phyloP scores from a whole-genome alignment of 2,888 invertebrate genomes.

The Patella caerulea region DNA sequence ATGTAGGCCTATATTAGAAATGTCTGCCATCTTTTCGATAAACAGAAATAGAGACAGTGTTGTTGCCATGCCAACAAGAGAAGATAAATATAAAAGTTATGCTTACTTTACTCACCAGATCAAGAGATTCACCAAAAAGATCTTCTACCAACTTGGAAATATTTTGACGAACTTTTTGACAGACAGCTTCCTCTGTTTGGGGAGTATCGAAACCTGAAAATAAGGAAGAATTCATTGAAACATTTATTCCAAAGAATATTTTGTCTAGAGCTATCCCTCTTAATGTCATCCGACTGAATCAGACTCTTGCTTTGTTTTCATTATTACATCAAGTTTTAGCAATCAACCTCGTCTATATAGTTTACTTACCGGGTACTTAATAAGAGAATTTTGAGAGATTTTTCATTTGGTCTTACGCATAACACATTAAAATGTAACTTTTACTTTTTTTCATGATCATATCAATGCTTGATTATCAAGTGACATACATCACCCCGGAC shows the following conservation, averaged over 20 bases:
- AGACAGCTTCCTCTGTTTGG: constrained; percentile 41
- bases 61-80: not conserved
- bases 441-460: too few species aligned
- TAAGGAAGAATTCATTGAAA: not conserved
- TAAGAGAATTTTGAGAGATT: too few species aligned
- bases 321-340: too few species aligned
- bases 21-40: too few species aligned
- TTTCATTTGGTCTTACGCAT: too few species aligned
- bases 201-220: constrained; percentile 57
- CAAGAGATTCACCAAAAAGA: constrained; percentile 58
- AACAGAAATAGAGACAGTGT: not conserved
- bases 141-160: constrained; percentile 59
- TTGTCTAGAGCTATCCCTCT: too few species aligned
- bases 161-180: constrained; percentile 55
- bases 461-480: not conserved
- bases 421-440: too few species aligned
- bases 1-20: too few species aligned
- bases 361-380: too few species aligned
- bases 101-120: constrained; percentile 49
- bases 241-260: not conserved
- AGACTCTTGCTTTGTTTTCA: too few species aligned
- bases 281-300: too few species aligned
- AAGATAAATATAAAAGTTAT: not conserved
- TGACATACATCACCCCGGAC: not conserved
- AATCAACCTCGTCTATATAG: too few species aligned